Evolutionary conservation across 2,888 invertebrate species (phyloP).

Genomic region (Coelinius sp.): DNA sequence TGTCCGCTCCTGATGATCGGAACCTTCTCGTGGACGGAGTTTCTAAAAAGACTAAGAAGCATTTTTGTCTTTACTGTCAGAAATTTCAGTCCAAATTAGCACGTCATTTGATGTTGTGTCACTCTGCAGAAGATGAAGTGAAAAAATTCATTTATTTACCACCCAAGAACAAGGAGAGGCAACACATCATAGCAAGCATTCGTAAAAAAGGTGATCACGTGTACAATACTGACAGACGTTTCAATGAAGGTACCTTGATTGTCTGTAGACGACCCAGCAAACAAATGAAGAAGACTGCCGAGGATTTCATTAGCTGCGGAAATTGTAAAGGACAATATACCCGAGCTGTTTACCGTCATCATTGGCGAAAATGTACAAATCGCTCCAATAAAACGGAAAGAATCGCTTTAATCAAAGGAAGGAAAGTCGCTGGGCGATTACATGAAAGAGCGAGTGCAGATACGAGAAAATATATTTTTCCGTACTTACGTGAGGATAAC

Average conservation of each 20-base stretch:
- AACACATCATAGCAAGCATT: conserved; percentile 28
- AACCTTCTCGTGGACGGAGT: neutral
- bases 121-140: conserved; percentile 27
- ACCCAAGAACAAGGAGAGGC: conserved; percentile 9
- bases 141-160: conserved; percentile 26
- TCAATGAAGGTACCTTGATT: conserved; percentile 10
- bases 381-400: neutral
- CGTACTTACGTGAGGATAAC: conserved; percentile 42
- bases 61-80: conserved; percentile 32
- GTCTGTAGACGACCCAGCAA: neutral
- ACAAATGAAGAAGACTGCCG: conserved; percentile 10
- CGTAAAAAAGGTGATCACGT: conserved; percentile 23
- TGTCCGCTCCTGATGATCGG: conserved; percentile 3
- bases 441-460: conserved; percentile 37
- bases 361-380: neutral
- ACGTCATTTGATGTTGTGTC: conserved; percentile 25
- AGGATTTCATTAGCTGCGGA: conserved; percentile 26
- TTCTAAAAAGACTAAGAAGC: conserved; percentile 13
- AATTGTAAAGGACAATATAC: conserved; percentile 30
- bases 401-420: conserved; percentile 1
- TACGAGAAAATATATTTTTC: conserved; percentile 37
- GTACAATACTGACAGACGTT: conserved; percentile 22
- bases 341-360: neutral
- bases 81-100: conserved; percentile 26
- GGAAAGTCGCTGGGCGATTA: conserved; percentile 28